Percentiles rank a stretch among this genome's conserved stretches.
These are phyloP conservation scores for Acrocephalus scirpaceus DNA, from an alignment of 2,797 vertebrate species.

Conservation along the genomic window DNA sequence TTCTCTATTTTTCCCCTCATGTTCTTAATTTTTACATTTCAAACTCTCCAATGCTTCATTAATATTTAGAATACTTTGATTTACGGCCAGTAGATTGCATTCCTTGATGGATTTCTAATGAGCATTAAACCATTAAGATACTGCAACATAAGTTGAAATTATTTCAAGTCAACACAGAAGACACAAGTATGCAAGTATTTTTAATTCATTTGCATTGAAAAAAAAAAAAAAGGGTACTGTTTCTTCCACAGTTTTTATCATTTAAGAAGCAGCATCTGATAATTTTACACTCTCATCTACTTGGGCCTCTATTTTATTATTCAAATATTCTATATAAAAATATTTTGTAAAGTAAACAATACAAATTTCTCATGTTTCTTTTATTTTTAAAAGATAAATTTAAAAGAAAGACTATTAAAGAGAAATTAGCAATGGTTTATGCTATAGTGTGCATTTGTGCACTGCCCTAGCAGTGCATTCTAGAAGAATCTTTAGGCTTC, in stretches of 20 bases:
- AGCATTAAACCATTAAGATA: background rate
- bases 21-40: conserved; percentile 69
- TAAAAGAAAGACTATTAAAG: background rate
- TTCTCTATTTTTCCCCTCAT: conserved; percentile 66
- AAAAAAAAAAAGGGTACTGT: conserved; percentile 16
- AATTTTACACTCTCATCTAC: conserved; percentile 31
- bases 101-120: conserved; percentile 73
- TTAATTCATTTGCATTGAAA: background rate
- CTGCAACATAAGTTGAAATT: background rate
- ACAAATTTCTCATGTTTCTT: background rate
- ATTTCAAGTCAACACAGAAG: background rate
- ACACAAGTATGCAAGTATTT: background rate
- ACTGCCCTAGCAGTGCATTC: background rate
- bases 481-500: background rate
- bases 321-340: conserved; percentile 66
- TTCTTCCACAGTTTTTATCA: conserved; percentile 58
- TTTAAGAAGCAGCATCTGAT: conserved; percentile 6
- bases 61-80: conserved; percentile 67
- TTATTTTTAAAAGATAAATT: background rate
- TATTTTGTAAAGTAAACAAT: background rate
- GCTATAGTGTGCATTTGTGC: background rate
- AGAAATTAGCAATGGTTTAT: background rate
- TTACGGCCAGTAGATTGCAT: conserved; percentile 65
- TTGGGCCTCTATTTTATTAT: conserved; percentile 58
- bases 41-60: conserved; percentile 48